Percentiles rank a stretch among this genome's conserved stretches.
Conservation (phyloP, 2,888 invertebrate species). For the Strigamia maritima region DNA sequence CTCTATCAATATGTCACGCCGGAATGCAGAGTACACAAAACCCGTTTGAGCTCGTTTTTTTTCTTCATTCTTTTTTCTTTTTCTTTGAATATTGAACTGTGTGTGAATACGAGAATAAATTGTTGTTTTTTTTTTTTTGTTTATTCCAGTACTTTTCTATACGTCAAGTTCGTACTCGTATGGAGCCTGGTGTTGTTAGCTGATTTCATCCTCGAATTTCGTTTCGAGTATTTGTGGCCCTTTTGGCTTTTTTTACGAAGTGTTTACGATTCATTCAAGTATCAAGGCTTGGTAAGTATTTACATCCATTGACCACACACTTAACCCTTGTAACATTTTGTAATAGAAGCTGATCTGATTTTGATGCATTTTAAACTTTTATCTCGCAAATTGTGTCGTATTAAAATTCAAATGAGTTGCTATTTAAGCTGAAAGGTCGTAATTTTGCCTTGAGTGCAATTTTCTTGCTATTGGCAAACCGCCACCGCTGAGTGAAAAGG, state of each 20-base stretch:
- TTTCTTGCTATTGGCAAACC: background rate
- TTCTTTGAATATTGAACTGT: background rate
- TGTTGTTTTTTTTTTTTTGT: slow-evolving; percentile 44
- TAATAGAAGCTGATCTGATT: background rate
- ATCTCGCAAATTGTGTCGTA: background rate
- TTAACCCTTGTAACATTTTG: no score
- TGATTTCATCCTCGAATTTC: slow-evolving; percentile 95
- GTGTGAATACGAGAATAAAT: background rate
- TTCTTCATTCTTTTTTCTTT: background rate
- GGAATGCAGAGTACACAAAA: background rate
- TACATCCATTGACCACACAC: no score
- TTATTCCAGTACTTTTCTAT: slow-evolving; percentile 81
- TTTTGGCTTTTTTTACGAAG: slow-evolving; percentile 94
- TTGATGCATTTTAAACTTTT: background rate
- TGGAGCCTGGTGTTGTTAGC: slow-evolving; percentile 93
- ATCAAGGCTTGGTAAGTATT: slow-evolving; percentile 82
- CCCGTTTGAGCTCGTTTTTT: background rate
- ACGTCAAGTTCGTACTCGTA: slow-evolving; percentile 89
- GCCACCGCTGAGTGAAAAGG: background rate
- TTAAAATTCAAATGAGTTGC: background rate
- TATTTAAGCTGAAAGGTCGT: background rate
- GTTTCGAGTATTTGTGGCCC: slow-evolving; percentile 98
- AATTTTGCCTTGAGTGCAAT: background rate
- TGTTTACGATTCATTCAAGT: slow-evolving; percentile 95
- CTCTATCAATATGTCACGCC: background rate